Evolutionary conservation across 2,113 vertebrate genomes (phyloP).

Genomic region (Hemiscyllium ocellatum): DNA sequence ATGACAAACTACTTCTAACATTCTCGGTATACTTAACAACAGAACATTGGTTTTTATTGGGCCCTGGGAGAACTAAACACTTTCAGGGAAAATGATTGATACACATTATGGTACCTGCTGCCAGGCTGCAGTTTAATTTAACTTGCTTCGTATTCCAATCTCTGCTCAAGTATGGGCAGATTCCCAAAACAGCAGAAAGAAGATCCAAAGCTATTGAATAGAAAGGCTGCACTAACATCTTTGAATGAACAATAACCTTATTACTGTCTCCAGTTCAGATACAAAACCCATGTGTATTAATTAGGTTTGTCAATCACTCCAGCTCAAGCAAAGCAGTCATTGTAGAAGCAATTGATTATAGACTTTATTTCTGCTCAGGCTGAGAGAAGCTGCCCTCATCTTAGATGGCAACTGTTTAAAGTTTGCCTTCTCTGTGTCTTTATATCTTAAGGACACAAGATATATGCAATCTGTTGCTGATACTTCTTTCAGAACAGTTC

Average conservation of each 20-base stretch:
- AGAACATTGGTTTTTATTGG: background rate
- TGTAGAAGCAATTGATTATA: background rate
- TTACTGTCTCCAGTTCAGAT: conserved; percentile 39
- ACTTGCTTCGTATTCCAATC: background rate
- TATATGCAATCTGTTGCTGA: background rate
- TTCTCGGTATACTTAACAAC: background rate
- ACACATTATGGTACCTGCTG: background rate
- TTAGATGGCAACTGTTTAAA: background rate
- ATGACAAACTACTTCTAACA: background rate
- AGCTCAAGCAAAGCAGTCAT: background rate
- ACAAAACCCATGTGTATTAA: conserved; percentile 41
- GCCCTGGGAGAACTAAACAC: background rate
- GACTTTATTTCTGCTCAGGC: background rate
- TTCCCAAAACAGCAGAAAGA: conserved; percentile 4
- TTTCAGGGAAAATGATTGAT: background rate
- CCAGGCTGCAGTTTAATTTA: background rate
- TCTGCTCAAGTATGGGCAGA: background rate
- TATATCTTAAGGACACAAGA: background rate
- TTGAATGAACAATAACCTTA: conserved; percentile 41
- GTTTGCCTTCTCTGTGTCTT: background rate
- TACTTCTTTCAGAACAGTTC: background rate
- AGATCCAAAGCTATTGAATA: conserved; percentile 21
- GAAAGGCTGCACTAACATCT: background rate
- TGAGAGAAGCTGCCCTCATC: background rate
- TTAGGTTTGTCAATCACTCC: conserved; percentile 44